These are phyloP conservation scores for Apaloderma vittatum DNA, from an alignment of 2,113 vertebrate genomes.

Conservation along the genomic window DNA sequence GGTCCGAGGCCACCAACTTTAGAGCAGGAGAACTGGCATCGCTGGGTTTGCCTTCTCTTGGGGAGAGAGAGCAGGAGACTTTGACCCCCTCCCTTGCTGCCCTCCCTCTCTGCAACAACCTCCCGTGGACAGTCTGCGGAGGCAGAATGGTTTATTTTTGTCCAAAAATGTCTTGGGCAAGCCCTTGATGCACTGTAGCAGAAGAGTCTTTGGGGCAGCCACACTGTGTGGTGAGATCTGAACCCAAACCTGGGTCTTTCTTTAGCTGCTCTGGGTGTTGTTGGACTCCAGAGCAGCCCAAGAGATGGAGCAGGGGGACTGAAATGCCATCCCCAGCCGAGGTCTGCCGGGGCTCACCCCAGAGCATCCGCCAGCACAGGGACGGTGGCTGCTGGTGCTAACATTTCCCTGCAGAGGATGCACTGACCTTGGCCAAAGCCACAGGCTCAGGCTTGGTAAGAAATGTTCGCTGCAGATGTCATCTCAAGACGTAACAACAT, in stretches of 20 bases:
- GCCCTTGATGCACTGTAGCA: not conserved
- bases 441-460: not conserved
- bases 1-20: not conserved
- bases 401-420: not conserved
- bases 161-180: not conserved
- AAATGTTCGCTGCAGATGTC: fast-evolving
- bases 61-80: not conserved
- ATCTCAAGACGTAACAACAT: not conserved
- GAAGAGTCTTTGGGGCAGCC: not conserved
- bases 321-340: not conserved
- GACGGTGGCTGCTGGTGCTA: not conserved
- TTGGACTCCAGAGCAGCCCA: not conserved
- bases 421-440: not conserved
- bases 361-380: not conserved
- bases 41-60: not conserved
- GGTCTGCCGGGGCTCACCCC: not conserved
- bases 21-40: not conserved
- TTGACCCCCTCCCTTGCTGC: not conserved
- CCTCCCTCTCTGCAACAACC: not conserved
- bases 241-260: not conserved
- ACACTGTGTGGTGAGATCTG: not conserved
- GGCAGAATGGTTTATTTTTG: not conserved
- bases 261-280: not conserved
- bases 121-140: not conserved
- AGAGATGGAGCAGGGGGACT: not conserved